Conservation (phyloP, 2,113 vertebrate genomes). For the Penelope pileata region DNA sequence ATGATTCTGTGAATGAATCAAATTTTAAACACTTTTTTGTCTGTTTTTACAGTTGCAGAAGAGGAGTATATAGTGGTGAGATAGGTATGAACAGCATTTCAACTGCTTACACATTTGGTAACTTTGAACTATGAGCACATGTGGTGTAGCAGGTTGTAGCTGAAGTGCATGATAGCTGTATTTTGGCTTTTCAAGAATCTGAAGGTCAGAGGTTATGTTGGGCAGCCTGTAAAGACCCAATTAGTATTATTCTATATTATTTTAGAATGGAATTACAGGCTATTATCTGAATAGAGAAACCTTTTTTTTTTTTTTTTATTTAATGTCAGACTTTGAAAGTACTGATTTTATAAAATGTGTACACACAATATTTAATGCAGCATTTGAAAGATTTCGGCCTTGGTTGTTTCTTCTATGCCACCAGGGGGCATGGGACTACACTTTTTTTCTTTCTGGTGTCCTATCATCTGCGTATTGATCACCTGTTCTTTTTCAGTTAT, state of each 20-base stretch:
- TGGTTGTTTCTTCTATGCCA: slow-evolving; percentile 10
- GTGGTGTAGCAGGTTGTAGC: background rate
- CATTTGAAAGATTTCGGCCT: background rate
- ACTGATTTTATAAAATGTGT: background rate
- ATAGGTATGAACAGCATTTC: background rate
- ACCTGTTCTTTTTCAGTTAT: background rate
- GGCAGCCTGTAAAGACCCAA: background rate
- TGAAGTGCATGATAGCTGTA: background rate
- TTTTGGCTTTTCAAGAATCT: background rate
- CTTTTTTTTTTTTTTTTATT: background rate
- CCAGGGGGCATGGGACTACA: slow-evolving; percentile 51
- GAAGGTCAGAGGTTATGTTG: background rate
- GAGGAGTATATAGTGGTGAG: accelerated
- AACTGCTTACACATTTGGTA: background rate
- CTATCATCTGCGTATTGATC: background rate
- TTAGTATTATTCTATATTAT: background rate
- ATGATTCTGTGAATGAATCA: too few relatives aligned
- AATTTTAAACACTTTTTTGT: background rate
- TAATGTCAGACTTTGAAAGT: background rate
- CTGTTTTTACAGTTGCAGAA: background rate
- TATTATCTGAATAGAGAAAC: background rate
- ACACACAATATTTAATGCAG: accelerated
- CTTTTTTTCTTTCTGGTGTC: background rate
- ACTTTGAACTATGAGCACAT: background rate
- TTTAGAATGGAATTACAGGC: background rate